A percentile compares a stretch with the other conserved stretches of the same genome.
Conservation (phyloP, 2,113 vertebrate species). For the Neogobius melanostomus region DNA sequence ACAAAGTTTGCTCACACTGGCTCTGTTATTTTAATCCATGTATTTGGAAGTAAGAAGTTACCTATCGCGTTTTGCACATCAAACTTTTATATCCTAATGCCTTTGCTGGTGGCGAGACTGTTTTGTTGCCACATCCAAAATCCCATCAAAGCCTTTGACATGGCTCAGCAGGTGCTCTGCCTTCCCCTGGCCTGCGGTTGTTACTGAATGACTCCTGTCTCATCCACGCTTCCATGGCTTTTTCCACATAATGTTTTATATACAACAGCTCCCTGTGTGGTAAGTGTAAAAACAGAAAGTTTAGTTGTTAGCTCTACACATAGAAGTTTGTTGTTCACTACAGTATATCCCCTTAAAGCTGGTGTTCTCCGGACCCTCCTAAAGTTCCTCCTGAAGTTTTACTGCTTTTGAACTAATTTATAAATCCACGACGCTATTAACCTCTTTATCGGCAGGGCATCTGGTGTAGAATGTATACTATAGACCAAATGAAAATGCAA, state of each 20-base stretch:
- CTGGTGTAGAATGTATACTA: too few relatives aligned
- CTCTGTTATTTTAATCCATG: background rate
- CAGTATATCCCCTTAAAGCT: too few relatives aligned
- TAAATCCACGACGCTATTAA: too few relatives aligned
- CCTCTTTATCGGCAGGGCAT: too few relatives aligned
- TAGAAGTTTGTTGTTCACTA: background rate
- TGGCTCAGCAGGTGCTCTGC: conserved; percentile 2
- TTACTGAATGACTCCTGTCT: background rate
- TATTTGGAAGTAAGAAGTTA: background rate
- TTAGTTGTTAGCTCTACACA: background rate
- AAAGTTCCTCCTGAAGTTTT: background rate
- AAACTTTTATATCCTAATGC: conserved; percentile 9
- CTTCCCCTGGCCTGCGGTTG: conserved; percentile 1
- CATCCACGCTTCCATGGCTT: background rate
- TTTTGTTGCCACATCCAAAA: conserved; percentile 13
- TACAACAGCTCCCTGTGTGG: background rate
- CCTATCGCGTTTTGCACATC: background rate
- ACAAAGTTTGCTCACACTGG: too few relatives aligned
- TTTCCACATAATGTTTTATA: conserved; percentile 1
- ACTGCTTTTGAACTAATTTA: too few relatives aligned
- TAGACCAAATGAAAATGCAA: too few relatives aligned
- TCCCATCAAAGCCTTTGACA: conserved; percentile 7
- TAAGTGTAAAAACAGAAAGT: background rate
- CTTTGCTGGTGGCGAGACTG: background rate
- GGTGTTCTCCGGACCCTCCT: background rate